phyloP scores from a whole-genome alignment of 1,140 invertebrate genomes.

The Drosophila miranda region DNA sequence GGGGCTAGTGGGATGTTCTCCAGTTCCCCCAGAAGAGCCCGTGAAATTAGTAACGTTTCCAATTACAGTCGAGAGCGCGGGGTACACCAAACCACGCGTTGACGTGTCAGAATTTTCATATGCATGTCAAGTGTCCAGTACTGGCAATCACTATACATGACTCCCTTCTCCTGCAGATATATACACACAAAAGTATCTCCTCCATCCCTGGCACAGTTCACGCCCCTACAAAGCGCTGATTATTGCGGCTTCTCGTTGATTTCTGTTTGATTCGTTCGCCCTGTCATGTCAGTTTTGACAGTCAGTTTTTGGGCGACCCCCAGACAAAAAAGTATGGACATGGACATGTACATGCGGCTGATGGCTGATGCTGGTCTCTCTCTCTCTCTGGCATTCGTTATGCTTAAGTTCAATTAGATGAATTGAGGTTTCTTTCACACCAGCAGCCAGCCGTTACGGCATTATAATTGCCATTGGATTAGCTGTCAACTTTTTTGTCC shows the following conservation, averaged over 20 bases:
- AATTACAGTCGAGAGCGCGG: constrained; percentile 43
- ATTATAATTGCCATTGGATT: constrained; percentile 80
- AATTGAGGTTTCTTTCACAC: constrained; percentile 67
- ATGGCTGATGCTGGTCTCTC: constrained; percentile 52
- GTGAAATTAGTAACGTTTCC: constrained; percentile 69
- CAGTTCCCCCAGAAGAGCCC: constrained; percentile 4
- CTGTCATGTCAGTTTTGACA: constrained; percentile 82
- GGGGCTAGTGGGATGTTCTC: constrained; percentile 2
- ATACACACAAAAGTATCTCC: too few relatives aligned
- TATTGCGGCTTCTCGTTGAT: constrained; percentile 59
- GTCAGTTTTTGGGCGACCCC: constrained; percentile 46
- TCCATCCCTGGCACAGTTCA: constrained; percentile 3
- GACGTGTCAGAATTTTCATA: constrained; percentile 82
- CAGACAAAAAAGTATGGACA: constrained; percentile 16
- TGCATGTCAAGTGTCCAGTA: constrained; percentile 80
- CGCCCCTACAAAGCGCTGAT: constrained; percentile 74
- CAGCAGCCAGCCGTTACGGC: constrained; percentile 57
- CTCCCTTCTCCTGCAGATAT: background rate
- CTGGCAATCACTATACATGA: constrained; percentile 41
- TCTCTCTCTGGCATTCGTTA: constrained; percentile 37
- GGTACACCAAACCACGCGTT: constrained; percentile 50
- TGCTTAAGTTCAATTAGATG: constrained; percentile 79
- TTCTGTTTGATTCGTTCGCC: constrained; percentile 67
- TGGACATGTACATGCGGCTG: constrained; percentile 31
- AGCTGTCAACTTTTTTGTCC: constrained; percentile 72